phyloP scores from a whole-genome alignment of 2,113 vertebrate species.

The Aythya baeri region DNA sequence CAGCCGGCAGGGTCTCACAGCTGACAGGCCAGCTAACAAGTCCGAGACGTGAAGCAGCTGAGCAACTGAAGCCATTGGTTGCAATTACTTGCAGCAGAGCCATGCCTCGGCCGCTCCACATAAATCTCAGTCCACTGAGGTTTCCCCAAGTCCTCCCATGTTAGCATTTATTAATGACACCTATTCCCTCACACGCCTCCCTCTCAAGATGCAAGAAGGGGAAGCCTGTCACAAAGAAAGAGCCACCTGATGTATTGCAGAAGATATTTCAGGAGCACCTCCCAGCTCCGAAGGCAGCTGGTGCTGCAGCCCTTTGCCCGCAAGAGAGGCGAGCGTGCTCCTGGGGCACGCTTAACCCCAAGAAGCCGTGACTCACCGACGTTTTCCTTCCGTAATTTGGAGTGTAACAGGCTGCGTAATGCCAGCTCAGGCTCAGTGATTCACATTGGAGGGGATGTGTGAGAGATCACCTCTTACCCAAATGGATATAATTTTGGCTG shows the following conservation, averaged over 20 bases:
- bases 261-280: neutral
- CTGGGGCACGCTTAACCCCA: neutral
- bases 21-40: neutral
- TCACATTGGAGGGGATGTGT: fast-evolving
- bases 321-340: neutral
- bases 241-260: neutral
- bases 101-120: neutral
- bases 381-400: neutral
- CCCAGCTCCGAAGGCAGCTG: neutral
- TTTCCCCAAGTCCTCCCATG: neutral
- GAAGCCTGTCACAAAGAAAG: neutral
- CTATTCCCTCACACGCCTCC: neutral
- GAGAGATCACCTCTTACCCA: slow-evolving; percentile 3
- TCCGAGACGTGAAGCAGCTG: neutral
- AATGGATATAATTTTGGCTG: slow-evolving; percentile 14
- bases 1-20: neutral
- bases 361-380: neutral
- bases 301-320: neutral
- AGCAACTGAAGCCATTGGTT: neutral
- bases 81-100: neutral
- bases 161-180: neutral
- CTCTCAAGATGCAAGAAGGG: neutral
- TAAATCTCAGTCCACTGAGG: neutral
- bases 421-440: neutral
- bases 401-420: neutral